A percentile compares a stretch with the other conserved stretches of the same genome.
These are phyloP conservation scores for Cygnus buccinator DNA, from an alignment of 2,113 vertebrate genomes.

Conservation along the genomic window DNA sequence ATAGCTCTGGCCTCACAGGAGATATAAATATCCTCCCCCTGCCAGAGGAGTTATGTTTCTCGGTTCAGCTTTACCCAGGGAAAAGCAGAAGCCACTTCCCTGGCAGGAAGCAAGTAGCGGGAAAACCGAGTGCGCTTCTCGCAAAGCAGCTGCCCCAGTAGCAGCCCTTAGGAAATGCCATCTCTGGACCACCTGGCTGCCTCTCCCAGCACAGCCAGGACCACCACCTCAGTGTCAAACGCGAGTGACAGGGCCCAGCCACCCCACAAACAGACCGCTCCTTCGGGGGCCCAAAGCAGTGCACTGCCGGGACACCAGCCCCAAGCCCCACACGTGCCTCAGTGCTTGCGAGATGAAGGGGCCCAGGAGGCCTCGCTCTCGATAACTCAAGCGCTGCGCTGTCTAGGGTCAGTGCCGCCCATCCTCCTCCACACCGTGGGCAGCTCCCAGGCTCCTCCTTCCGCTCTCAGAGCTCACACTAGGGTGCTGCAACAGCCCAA, in stretches of 20 bases:
- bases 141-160: not conserved
- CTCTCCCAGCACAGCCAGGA: not conserved
- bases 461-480: not conserved
- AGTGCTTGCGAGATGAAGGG: not conserved
- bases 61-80: not conserved
- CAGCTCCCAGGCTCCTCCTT: not conserved
- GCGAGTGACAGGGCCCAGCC: not conserved
- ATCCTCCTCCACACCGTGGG: not conserved
- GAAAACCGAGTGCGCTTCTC: accelerated
- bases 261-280: accelerated
- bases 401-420: not conserved
- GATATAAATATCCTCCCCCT: not conserved
- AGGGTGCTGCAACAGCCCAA: not conserved
- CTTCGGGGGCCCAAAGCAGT: accelerated
- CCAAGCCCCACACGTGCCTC: not conserved
- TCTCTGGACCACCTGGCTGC: not conserved
- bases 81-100: not conserved
- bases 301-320: not conserved
- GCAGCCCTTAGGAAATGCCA: not conserved
- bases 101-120: not conserved
- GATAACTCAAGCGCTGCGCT: too few species aligned
- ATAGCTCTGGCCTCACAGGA: not conserved
- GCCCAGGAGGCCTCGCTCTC: not conserved
- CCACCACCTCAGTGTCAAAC: accelerated
- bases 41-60: not conserved